Evolutionary conservation across 1,140 invertebrate genomes (phyloP).

Genomic region (Papilio helenus): DNA sequence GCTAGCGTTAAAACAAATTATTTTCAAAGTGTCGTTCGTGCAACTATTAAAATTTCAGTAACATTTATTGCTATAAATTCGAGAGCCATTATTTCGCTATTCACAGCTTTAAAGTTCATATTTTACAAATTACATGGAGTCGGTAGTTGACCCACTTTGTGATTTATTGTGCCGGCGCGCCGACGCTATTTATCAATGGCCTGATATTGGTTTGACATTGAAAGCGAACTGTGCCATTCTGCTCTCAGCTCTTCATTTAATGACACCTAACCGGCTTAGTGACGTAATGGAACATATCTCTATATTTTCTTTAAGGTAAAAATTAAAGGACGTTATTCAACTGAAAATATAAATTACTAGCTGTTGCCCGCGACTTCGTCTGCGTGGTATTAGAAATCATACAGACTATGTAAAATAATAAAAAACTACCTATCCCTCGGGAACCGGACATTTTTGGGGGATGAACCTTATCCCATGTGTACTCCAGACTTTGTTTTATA

Average conservation of each 20-base stretch:
- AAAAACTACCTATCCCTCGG: too few relatives aligned
- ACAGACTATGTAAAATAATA: too few relatives aligned
- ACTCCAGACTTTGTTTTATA: too few relatives aligned
- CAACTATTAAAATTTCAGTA: background rate
- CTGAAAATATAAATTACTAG: too few relatives aligned
- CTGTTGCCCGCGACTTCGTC: too few relatives aligned
- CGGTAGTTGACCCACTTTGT: constrained; percentile 36
- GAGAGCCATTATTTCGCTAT: constrained; percentile 31
- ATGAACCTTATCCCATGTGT: too few relatives aligned
- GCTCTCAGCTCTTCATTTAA: constrained; percentile 31
- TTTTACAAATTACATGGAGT: constrained; percentile 29
- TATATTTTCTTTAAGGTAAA: constrained; percentile 9
- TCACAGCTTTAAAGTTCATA: constrained; percentile 32
- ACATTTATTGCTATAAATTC: constrained; percentile 15
- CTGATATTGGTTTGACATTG: constrained; percentile 59
- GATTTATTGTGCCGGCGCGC: constrained; percentile 26
- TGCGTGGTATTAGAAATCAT: too few relatives aligned
- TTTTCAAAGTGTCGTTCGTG: background rate
- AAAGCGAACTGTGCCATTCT: constrained; percentile 28
- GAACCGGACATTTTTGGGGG: too few relatives aligned
- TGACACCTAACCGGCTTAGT: constrained; percentile 20
- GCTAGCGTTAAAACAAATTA: background rate
- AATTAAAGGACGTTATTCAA: background rate
- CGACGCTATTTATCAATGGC: constrained; percentile 51
- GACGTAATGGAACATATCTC: constrained; percentile 2